phyloP scores from a whole-genome alignment of 1,140 invertebrate genomes.

The Melanaphis sacchari region DNA sequence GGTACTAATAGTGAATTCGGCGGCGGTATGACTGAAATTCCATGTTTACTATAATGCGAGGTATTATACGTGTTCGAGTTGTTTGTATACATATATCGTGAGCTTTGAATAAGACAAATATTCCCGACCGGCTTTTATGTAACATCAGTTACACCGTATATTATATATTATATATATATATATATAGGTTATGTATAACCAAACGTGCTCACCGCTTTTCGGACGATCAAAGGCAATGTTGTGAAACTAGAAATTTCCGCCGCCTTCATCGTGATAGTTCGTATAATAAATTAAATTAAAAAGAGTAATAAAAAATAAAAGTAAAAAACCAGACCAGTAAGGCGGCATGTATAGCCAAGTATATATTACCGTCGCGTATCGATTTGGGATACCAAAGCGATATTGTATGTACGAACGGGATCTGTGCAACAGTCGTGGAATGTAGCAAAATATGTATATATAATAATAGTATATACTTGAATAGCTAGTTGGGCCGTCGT shows the following conservation, averaged over 20 bases:
- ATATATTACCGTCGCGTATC: neutral
- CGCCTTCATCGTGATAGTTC: neutral
- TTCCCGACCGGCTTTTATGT: neutral
- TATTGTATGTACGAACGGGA: neutral
- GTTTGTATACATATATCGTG: neutral
- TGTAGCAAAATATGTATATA: neutral
- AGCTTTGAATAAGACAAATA: slow-evolving; percentile 14
- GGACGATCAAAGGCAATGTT: neutral
- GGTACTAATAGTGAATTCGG: neutral
- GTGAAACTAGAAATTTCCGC: neutral
- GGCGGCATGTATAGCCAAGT: neutral
- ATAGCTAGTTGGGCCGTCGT: neutral
- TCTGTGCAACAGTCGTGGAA: neutral
- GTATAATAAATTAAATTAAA: slow-evolving; percentile 10
- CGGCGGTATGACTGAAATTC: neutral
- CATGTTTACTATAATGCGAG: slow-evolving; percentile 7
- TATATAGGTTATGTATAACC: neutral
- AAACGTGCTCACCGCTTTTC: neutral
- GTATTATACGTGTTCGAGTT: neutral
- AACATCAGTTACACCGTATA: neutral
- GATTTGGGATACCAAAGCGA: neutral
- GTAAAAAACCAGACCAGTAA: neutral
- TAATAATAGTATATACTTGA: neutral
- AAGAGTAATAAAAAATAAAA: neutral
- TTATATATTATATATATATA: neutral